Conservation (phyloP, 2,113 vertebrate species). For the Malurus melanocephalus region DNA sequence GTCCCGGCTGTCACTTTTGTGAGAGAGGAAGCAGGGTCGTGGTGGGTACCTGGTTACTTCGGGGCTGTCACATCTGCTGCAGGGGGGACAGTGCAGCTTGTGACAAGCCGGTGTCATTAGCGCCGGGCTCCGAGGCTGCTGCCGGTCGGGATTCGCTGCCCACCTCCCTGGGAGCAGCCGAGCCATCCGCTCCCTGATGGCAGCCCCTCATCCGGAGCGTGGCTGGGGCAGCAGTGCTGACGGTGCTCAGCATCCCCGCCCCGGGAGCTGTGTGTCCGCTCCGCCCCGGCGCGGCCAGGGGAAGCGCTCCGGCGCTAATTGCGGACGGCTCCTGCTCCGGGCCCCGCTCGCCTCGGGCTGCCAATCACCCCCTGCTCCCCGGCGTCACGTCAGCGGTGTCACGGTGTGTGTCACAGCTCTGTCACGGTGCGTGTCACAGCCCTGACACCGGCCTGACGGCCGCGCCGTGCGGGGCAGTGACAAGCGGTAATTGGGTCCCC, state of each 20-base stretch:
- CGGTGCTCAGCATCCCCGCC: not conserved
- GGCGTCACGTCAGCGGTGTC: not conserved
- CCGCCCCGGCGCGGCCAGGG: rapidly evolving
- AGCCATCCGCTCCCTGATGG: not conserved
- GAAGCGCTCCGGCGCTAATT: not conserved
- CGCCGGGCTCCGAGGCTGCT: not conserved
- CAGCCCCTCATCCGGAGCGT: not conserved
- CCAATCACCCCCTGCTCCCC: not conserved
- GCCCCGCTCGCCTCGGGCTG: not conserved
- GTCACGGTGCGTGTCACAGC: not conserved
- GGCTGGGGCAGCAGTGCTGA: not conserved
- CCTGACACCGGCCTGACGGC: not conserved
- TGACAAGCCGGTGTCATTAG: slow-evolving; percentile 35
- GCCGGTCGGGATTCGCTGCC: not conserved
- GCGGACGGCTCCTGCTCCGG: not conserved
- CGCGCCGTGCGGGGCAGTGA: not conserved
- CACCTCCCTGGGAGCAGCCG: not conserved
- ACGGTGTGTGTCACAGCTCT: not conserved
- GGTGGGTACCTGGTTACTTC: not conserved
- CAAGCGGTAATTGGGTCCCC: not conserved
- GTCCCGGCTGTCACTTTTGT: slow-evolving; percentile 24
- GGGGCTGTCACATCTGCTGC: slow-evolving; percentile 41
- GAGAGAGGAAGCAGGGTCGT: not conserved
- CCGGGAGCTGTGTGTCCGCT: not conserved
- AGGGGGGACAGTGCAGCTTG: not conserved